Percentiles rank a stretch among this genome's conserved stretches.
These are phyloP conservation scores for Cataglyphis rosenhaueri DNA, from an alignment of 2,888 invertebrate species.

Conservation along the genomic window DNA sequence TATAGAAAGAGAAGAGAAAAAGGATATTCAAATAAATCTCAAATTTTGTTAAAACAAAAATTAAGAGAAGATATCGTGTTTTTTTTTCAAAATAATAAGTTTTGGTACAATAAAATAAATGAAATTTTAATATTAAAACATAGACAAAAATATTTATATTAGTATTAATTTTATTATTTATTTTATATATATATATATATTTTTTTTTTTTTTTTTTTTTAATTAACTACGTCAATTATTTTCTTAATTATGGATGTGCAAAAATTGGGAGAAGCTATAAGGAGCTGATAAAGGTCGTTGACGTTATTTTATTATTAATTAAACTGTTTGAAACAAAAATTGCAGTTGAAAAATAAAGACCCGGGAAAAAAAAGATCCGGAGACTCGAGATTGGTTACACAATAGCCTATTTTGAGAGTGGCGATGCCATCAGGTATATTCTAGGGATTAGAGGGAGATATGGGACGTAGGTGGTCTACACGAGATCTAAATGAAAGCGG, in stretches of 20 bases:
- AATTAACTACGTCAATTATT: background rate
- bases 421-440: slow-evolving; percentile 69
- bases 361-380: slow-evolving; percentile 49
- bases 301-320: slow-evolving; percentile 3
- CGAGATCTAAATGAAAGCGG: slow-evolving; percentile 41
- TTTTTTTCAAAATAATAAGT: slow-evolving; percentile 6
- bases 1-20: background rate
- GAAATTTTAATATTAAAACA: background rate
- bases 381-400: slow-evolving; percentile 59
- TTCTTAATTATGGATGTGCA: background rate
- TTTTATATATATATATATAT: background rate
- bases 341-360: slow-evolving; percentile 35
- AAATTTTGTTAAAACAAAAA: slow-evolving; percentile 10
- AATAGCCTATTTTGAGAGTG: slow-evolving; percentile 63
- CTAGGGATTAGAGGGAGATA: slow-evolving; percentile 49
- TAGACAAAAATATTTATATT: background rate
- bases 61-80: background rate
- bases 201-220: background rate
- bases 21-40: slow-evolving; percentile 11
- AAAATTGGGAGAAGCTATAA: background rate
- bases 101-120: background rate
- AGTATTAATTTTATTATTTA: background rate
- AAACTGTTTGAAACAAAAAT: slow-evolving; percentile 15
- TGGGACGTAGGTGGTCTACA: slow-evolving; percentile 37
- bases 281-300: background rate